Conservation (phyloP, 2,797 vertebrate genomes). For the Bradypodion ventrale region DNA sequence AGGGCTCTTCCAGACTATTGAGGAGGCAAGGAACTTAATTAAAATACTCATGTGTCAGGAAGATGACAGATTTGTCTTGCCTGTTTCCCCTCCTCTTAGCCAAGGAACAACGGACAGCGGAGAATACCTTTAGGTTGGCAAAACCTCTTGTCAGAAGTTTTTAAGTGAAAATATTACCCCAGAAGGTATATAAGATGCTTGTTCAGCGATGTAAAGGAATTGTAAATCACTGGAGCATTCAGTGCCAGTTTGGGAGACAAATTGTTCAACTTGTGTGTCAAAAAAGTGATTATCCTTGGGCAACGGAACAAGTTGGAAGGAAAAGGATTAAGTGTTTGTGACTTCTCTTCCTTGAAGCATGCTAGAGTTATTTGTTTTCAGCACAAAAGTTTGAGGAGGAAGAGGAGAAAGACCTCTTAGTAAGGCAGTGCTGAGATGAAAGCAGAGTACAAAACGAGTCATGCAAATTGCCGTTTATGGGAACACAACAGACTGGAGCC, state of each 20-base stretch:
- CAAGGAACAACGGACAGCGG: neutral
- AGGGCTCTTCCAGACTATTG: neutral
- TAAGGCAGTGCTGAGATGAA: neutral
- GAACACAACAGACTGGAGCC: neutral
- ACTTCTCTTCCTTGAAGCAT: slow-evolving; percentile 29
- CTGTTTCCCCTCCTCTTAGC: neutral
- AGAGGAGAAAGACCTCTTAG: neutral
- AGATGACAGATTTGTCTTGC: neutral
- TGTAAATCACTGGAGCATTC: slow-evolving; percentile 23
- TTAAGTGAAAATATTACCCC: slow-evolving; percentile 16
- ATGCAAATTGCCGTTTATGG: neutral
- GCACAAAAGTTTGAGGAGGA: neutral
- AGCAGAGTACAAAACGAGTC: neutral
- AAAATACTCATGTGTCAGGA: neutral
- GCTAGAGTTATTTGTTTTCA: neutral
- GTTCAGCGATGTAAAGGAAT: neutral
- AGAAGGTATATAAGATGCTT: neutral
- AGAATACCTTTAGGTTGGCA: slow-evolving; percentile 6
- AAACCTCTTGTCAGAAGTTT: neutral
- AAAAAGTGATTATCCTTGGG: slow-evolving; percentile 27
- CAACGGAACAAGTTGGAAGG: neutral
- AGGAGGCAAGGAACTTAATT: slow-evolving; percentile 14
- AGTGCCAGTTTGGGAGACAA: slow-evolving; percentile 11
- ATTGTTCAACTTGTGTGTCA: slow-evolving; percentile 7
- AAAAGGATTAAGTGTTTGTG: slow-evolving; percentile 19